phyloP scores from a whole-genome alignment of 2,797 vertebrate genomes.

The Aeoliscus strigatus region DNA sequence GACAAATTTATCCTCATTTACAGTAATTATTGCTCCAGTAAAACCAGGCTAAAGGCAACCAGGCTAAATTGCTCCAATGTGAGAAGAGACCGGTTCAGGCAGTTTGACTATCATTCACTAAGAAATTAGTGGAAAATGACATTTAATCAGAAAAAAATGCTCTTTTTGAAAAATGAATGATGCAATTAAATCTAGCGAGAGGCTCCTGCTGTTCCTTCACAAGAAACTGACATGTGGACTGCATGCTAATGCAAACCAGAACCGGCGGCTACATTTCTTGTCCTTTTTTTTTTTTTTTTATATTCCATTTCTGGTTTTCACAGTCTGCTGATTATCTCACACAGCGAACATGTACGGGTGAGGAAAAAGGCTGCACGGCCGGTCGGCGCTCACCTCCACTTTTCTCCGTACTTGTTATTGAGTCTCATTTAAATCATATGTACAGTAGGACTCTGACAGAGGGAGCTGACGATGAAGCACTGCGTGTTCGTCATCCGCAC shows the following conservation, averaged over 20 bases:
- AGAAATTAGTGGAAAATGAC: slow-evolving; percentile 24
- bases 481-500: slow-evolving; percentile 31
- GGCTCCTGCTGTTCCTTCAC: slow-evolving; percentile 6
- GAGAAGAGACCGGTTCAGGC: not conserved
- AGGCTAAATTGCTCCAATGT: slow-evolving; percentile 10
- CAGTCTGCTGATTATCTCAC: slow-evolving; percentile 13
- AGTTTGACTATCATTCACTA: slow-evolving; percentile 15
- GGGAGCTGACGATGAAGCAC: slow-evolving; percentile 2
- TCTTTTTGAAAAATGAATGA: slow-evolving; percentile 16
- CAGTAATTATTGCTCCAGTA: not conserved
- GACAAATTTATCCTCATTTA: not conserved
- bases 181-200: slow-evolving; percentile 7
- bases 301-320: slow-evolving; percentile 23
- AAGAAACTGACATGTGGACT: slow-evolving; percentile 5
- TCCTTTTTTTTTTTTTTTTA: too few species aligned
- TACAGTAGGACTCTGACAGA: slow-evolving; percentile 1
- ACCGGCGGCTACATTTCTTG: slow-evolving; percentile 6
- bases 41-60: slow-evolving; percentile 3
- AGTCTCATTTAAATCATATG: slow-evolving; percentile 12
- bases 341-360: slow-evolving; percentile 1
- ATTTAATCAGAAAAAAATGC: slow-evolving; percentile 9
- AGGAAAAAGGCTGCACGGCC: slow-evolving; percentile 13
- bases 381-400: slow-evolving; percentile 8
- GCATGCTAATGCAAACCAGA: slow-evolving; percentile 27
- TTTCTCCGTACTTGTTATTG: slow-evolving; percentile 10